Evolutionary conservation across 1,140 invertebrate species (phyloP), one percentile per base, ranked within the genome.

Genomic region (Trichomalopsis sarcophagae): DNA sequence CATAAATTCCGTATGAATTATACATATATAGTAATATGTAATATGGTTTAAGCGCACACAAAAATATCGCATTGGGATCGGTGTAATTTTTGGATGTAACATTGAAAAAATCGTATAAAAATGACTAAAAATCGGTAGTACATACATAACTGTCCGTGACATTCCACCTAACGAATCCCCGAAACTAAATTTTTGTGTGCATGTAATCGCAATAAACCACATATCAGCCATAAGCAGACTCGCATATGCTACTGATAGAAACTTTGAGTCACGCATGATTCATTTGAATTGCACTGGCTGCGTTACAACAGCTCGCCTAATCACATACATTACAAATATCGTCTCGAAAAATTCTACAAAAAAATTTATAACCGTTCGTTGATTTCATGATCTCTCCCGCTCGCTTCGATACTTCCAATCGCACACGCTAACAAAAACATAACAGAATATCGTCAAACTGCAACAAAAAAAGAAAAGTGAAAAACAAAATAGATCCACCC

Each of bases 1-100:
- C 50, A 81, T 68, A 85, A 85, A 76, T 69, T 55, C 47, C 33
- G 68, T 81, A 50, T 76, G 79, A 88, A 87, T 89, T 90, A 81
- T 76, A 81, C 55, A 76, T 44, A 85, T 68, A 69, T 50, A 13
- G 69, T 17, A 13, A 62, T 62, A 55, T 85, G 40, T 76, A 80
- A 84, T 21, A 71, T 33, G 62, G 21, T 23, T 68, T 81, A 85
- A 77, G 30, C 81, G 68, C 79, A 85, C 62, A 68, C 73, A 81
- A 81, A 81, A 85, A 85, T 69, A 76, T 86, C 73, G 21, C 17
- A 17, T 7, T 17, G 21, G 6, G 55, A 62, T 62, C 21, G 17
- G 50, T 55, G 71, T 76, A 66, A 82, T n/a, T 68, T 17, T 69
- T 30, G 17, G 62, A 33, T 21, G 30, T 73, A 40, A 47, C 50